Evolutionary conservation across 2,888 invertebrate species (phyloP), one percentile per base, ranked within the genome.

Genomic region (Nomada fabriciana): DNA sequence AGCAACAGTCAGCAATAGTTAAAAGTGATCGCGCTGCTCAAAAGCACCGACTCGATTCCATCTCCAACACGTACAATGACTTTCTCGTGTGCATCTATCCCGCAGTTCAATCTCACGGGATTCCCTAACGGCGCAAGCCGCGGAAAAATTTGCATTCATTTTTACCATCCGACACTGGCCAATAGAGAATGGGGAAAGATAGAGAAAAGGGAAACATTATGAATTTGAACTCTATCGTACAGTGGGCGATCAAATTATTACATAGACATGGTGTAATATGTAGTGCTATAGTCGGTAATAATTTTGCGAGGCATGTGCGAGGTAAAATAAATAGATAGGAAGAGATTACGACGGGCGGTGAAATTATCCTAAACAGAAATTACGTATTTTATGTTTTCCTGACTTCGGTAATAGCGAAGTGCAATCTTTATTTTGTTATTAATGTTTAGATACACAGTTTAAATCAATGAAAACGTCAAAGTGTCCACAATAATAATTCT

Each of bases 41-140:
- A 80, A 63, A 61, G 61, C 77, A 67, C 29, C 60, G 47, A 47
- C 57, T 15, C 50, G 42, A 50, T 72, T 80, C 67, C 61, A 63
- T n/a, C 47, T 61, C 10, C 53, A 53, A 60, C 5, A 64, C 64
- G 36, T 69, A 20, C 23, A 71, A 68, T 61, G n/a, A 60, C 52
- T 73, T 50, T 68, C 69, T 80, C 75, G 50, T 71, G 68, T 65
- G 73, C 42, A 57, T 55, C 50, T 42, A 43, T 80, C 61, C 76
- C 80, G 75, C 82, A 82, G 80, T 76, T 80, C 68, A 53, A 59
- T 80, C 75, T 75, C 68, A 60, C 72, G 47, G 36, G 11, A 25
- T 36, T 42, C 42, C 57, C 53, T 13, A n/a, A 13, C 67, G 42
- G 20, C 53, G 23, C 50, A 52, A 64, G 55, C 59, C 52, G 52